phyloP scores from a whole-genome alignment of 2,113 vertebrate genomes.

The Burhinus oedicnemus region DNA sequence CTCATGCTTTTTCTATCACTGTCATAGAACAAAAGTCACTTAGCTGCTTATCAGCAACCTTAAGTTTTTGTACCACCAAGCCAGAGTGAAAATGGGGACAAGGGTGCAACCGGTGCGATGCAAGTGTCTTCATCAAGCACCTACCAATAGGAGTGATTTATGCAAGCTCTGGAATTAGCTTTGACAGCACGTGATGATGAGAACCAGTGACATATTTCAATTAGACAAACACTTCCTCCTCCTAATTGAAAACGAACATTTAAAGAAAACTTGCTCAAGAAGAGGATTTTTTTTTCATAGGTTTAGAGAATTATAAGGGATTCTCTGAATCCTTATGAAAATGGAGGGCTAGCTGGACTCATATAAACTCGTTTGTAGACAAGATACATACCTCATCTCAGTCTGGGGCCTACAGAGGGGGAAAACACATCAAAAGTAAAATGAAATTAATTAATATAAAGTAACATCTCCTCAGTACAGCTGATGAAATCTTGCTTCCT shows the following conservation, averaged over 20 bases:
- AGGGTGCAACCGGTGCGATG: background rate
- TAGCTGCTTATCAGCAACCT: background rate
- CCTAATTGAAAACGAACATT: background rate
- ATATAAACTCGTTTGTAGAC: background rate
- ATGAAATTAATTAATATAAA: background rate
- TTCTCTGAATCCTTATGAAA: background rate
- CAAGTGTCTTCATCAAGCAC: background rate
- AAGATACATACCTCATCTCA: background rate
- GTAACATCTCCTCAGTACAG: background rate
- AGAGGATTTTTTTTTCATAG: background rate
- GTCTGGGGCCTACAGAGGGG: accelerated
- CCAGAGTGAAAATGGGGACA: background rate
- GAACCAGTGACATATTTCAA: background rate
- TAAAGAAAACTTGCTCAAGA: background rate
- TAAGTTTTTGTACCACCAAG: background rate
- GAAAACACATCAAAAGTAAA: background rate
- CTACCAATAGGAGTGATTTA: background rate
- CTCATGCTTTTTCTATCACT: background rate
- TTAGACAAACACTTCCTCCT: background rate
- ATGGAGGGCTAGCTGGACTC: background rate
- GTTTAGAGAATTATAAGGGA: background rate
- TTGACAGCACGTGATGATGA: background rate
- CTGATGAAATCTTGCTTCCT: background rate
- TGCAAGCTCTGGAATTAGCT: background rate
- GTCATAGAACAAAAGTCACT: background rate